Evolutionary conservation across 2,888 invertebrate genomes (phyloP).

Genomic region (Temnothorax rugatulus): DNA sequence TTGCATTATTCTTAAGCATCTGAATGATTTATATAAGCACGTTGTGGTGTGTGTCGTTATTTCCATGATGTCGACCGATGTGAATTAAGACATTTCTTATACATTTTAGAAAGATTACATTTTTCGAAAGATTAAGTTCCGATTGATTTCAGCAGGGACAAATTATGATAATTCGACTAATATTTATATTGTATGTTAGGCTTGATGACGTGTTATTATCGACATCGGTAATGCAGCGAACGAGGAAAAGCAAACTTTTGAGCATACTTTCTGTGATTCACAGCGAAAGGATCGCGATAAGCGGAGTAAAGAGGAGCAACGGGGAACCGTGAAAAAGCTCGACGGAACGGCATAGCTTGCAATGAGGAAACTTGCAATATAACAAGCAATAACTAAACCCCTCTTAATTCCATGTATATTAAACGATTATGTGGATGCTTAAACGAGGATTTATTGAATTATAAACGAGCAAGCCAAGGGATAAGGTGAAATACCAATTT

Average conservation of each 20-base stretch:
- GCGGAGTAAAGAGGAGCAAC: slow-evolving; percentile 52
- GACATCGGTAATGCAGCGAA: slow-evolving; percentile 45
- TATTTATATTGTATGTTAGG: slow-evolving; percentile 33
- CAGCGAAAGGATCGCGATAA: slow-evolving; percentile 44
- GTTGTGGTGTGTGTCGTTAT: slow-evolving; percentile 2
- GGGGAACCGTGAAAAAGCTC: slow-evolving; percentile 64
- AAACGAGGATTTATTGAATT: slow-evolving; percentile 83
- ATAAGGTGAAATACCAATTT: slow-evolving; percentile 84
- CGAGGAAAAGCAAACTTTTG: slow-evolving; percentile 49
- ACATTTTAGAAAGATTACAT: not conserved
- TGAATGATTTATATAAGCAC: slow-evolving; percentile 21
- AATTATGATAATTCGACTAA: slow-evolving; percentile 6
- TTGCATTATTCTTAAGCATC: slow-evolving; percentile 21
- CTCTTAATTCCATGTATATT: slow-evolving; percentile 85
- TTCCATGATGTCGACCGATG: slow-evolving; percentile 22
- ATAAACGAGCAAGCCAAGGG: slow-evolving; percentile 79
- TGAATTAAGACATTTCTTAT: slow-evolving; percentile 41
- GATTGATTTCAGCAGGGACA: not conserved
- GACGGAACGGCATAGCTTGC: slow-evolving; percentile 80
- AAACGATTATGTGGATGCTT: slow-evolving; percentile 85
- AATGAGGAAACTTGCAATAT: slow-evolving; percentile 85
- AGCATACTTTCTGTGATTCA: slow-evolving; percentile 55
- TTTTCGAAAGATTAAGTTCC: slow-evolving; percentile 9
- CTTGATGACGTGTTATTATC: slow-evolving; percentile 22
- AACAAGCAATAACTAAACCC: slow-evolving; percentile 86